These are phyloP conservation scores for Polietes domitor DNA, from an alignment of 2,888 invertebrate genomes.

Conservation along the genomic window DNA sequence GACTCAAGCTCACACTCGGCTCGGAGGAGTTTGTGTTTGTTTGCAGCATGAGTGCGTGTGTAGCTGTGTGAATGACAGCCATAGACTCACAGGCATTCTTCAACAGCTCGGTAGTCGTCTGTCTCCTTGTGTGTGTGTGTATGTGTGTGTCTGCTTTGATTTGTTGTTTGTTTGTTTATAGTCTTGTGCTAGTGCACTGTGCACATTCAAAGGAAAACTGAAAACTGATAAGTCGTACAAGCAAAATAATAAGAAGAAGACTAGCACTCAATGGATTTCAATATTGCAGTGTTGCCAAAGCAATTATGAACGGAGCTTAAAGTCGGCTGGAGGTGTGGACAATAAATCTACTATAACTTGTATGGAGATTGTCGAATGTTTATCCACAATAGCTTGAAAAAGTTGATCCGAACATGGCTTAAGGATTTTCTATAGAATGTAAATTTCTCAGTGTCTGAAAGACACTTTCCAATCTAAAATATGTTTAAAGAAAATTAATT, in stretches of 20 bases:
- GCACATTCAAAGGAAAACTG: conserved; percentile 9
- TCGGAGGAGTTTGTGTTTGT: not conserved
- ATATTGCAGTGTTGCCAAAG: not conserved
- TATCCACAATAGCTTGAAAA: too few species aligned
- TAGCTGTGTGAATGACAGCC: too few species aligned
- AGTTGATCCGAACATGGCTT: too few species aligned
- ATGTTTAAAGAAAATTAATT: too few species aligned
- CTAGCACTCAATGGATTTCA: not conserved
- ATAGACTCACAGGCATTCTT: too few species aligned
- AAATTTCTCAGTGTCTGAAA: too few species aligned
- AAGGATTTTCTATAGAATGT: too few species aligned
- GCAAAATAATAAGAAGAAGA: not conserved
- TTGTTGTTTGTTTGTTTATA: not conserved
- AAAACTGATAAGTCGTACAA: conserved; percentile 4
- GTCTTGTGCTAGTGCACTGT: not conserved
- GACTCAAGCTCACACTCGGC: not conserved
- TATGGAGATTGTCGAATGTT: too few species aligned
- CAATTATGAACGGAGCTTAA: not conserved
- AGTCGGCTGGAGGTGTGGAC: too few species aligned
- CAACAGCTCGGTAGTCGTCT: not conserved
- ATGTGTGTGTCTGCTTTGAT: not conserved
- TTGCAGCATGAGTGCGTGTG: too few species aligned
- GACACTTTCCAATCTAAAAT: too few species aligned
- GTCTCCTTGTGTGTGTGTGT: not conserved
- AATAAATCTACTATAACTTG: too few species aligned